These are phyloP conservation scores for Gyps fulvus DNA, from an alignment of 2,113 vertebrate genomes.

Conservation along the genomic window DNA sequence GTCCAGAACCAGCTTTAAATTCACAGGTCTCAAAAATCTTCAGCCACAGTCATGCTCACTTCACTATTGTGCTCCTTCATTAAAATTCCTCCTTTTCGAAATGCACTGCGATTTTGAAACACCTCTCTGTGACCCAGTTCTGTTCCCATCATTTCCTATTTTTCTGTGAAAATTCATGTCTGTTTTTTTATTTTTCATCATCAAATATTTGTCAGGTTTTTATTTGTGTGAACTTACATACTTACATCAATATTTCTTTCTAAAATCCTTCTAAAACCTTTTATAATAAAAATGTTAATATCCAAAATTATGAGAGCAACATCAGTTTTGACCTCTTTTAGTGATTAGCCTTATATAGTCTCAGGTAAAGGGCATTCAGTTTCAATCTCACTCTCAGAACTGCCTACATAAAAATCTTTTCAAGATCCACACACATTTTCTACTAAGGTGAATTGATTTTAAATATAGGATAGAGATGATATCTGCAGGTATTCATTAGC, in stretches of 20 bases:
- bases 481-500: neutral
- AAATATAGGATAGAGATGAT: neutral
- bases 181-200: neutral
- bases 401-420: neutral
- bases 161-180: neutral
- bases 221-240: neutral
- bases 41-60: neutral
- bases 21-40: neutral
- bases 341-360: neutral
- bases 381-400: neutral
- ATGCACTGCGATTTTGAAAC: neutral
- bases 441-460: neutral
- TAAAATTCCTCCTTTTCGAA: neutral
- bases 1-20: neutral
- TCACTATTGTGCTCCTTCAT: neutral
- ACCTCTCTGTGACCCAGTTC: neutral
- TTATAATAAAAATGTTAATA: neutral
- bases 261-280: neutral
- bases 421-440: neutral
- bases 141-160: neutral
- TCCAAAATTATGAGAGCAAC: neutral
- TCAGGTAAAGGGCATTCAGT: neutral
- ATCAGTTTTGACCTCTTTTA: neutral
- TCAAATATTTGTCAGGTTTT: neutral
- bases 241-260: neutral